Evolutionary conservation across 2,888 invertebrate genomes (phyloP).

Genomic region (Hymenopus coronatus): DNA sequence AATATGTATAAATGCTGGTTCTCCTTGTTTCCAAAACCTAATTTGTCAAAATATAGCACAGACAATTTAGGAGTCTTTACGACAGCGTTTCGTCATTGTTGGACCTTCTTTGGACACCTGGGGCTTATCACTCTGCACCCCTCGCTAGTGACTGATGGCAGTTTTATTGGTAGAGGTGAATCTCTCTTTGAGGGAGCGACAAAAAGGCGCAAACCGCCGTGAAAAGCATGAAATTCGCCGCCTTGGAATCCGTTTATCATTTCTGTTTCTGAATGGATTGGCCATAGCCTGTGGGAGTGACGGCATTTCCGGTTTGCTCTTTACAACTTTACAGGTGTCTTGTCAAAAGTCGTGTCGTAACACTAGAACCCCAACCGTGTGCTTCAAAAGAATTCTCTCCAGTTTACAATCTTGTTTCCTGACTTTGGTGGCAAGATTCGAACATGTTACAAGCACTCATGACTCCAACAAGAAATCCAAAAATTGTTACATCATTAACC

Average conservation of each 20-base stretch:
- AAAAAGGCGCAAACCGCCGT: not conserved
- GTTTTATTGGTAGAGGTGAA: constrained; percentile 1
- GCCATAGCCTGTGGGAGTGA: not conserved
- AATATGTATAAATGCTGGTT: too few relatives aligned
- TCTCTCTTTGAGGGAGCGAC: not conserved
- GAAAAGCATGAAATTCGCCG: constrained; percentile 13
- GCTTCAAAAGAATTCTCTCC: not conserved
- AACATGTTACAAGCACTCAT: too few relatives aligned
- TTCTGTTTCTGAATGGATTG: not conserved
- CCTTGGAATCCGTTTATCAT: constrained; percentile 8
- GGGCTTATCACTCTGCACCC: not conserved
- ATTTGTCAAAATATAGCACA: too few relatives aligned
- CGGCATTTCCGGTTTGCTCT: constrained; percentile 4
- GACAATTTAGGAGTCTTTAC: too few relatives aligned
- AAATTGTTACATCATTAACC: too few relatives aligned
- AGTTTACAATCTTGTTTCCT: not conserved
- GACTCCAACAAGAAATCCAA: too few relatives aligned
- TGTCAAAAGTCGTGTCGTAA: not conserved
- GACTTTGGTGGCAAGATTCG: not conserved
- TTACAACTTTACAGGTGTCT: constrained; percentile 1
- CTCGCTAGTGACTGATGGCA: not conserved
- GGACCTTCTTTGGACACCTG: not conserved
- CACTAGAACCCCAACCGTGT: not conserved
- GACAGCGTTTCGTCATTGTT: not conserved
- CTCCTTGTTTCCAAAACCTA: too few relatives aligned